phyloP scores from a whole-genome alignment of 2,113 vertebrate species.

The Xenopus laevis region DNA sequence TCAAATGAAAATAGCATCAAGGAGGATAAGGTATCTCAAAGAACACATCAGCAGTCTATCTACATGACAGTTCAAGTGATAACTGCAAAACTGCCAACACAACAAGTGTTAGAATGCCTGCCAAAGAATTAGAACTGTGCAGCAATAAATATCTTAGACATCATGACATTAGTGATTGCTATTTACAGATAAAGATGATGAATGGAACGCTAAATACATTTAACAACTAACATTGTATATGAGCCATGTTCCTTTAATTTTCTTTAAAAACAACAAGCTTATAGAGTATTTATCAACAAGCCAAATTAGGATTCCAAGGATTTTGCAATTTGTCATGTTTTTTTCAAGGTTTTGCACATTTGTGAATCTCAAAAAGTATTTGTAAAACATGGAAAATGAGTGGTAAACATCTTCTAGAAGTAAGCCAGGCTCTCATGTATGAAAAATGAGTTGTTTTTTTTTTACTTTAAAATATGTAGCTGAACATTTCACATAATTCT shows the following conservation, averaged over 20 bases:
- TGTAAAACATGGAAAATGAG: too few species aligned
- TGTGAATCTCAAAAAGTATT: too few species aligned
- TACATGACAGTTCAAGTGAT: conserved; percentile 47
- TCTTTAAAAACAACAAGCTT: background rate
- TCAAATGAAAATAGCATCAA: conserved; percentile 44
- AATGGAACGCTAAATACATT: conserved; percentile 34
- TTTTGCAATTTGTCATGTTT: too few species aligned
- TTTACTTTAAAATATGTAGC: too few species aligned
- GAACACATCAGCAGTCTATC: conserved; percentile 46
- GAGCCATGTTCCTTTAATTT: background rate
- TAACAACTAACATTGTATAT: conserved; percentile 17
- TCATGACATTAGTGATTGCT: conserved; percentile 50
- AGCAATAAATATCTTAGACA: conserved; percentile 47
- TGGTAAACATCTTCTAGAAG: too few species aligned
- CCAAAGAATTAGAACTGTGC: conserved; percentile 40
- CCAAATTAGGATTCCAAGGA: too few species aligned
- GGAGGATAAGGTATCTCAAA: conserved; percentile 32
- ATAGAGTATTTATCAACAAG: too few species aligned
- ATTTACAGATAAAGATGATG: conserved; percentile 46
- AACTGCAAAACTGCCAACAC: conserved; percentile 46
- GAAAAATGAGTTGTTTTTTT: too few species aligned
- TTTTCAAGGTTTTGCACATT: too few species aligned
- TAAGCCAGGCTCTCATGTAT: too few species aligned
- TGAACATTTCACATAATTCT: too few species aligned
- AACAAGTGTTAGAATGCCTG: conserved; percentile 46